These are phyloP conservation scores for Bacillus rossius DNA, from an alignment of 1,140 invertebrate species.

Conservation along the genomic window DNA sequence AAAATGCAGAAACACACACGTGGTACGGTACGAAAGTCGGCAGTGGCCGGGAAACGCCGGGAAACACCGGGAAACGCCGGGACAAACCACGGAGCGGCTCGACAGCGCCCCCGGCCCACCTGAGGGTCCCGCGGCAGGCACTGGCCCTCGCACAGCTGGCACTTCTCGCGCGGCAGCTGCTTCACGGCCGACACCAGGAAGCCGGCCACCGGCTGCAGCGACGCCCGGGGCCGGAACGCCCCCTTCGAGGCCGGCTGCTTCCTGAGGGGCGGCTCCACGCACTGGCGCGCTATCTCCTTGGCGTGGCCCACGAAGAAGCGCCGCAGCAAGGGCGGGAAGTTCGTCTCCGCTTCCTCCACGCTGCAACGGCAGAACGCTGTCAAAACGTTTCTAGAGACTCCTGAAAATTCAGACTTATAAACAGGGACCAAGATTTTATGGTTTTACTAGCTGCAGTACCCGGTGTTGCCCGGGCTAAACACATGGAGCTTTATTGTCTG, in stretches of 20 bases:
- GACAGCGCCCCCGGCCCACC: no score
- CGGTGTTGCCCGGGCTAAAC: no score
- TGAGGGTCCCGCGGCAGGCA: constrained; percentile 56
- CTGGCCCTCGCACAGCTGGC: constrained; percentile 54
- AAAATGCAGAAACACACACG: no score
- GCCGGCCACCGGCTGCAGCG: constrained; percentile 51
- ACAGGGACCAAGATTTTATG: no score
- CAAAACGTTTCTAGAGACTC: constrained; percentile 2
- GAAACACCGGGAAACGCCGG: no score
- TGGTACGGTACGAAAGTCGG: no score
- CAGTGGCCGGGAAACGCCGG: no score
- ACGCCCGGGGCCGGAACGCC: constrained; percentile 56
- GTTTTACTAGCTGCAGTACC: no score
- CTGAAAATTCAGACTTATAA: no score
- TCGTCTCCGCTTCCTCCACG: constrained; percentile 52
- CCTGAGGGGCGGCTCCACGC: constrained; percentile 61
- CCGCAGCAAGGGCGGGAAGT: constrained; percentile 58
- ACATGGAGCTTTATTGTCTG: no score
- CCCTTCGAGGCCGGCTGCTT: constrained; percentile 42
- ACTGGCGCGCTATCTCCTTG: constrained; percentile 60
- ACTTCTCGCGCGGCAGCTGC: constrained; percentile 53
- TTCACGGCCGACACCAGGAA: constrained; percentile 57
- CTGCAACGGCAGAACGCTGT: constrained; percentile 36
- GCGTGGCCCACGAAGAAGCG: constrained; percentile 59
- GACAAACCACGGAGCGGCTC: no score